Evolutionary conservation across 2,797 vertebrate species (phyloP).

Genomic region (Parambassis ranga): DNA sequence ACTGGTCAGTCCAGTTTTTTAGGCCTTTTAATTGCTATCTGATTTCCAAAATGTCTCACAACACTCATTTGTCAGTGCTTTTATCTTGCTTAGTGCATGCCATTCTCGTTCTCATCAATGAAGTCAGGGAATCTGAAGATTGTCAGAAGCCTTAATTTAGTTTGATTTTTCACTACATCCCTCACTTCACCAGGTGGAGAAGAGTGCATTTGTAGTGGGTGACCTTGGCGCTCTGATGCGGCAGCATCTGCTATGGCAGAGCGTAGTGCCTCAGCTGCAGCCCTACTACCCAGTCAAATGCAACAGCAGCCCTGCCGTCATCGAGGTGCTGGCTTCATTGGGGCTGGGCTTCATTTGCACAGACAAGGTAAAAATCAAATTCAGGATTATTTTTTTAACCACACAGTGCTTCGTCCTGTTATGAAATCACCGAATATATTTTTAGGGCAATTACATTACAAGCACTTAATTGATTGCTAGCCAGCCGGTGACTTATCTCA

Average conservation of each 20-base stretch:
- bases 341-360: slow-evolving; percentile 94
- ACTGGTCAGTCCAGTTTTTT: slow-evolving; percentile 81
- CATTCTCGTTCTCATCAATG: no score
- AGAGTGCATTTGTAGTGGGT: slow-evolving; percentile 94
- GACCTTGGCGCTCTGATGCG: slow-evolving; percentile 94
- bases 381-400: background rate
- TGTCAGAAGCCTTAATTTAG: background rate
- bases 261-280: slow-evolving; percentile 85
- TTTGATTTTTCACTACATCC: background rate
- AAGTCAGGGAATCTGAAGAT: no score
- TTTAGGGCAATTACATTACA: slow-evolving; percentile 37
- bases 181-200: slow-evolving; percentile 83
- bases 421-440: slow-evolving; percentile 26
- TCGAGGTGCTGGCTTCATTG: slow-evolving; percentile 92
- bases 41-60: background rate
- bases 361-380: slow-evolving; percentile 85
- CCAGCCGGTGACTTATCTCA: slow-evolving; percentile 26
- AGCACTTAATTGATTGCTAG: slow-evolving; percentile 44
- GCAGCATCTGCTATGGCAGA: slow-evolving; percentile 93
- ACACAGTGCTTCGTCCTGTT: slow-evolving; percentile 35
- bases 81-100: no score
- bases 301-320: slow-evolving; percentile 92
- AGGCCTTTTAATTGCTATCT: background rate
- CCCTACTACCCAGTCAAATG: slow-evolving; percentile 93
- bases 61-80: background rate